A percentile compares a stretch with the other conserved stretches of the same genome.
These are phyloP conservation scores for Coelinius sp. DNA, from an alignment of 2,888 invertebrate species.

Conservation along the genomic window DNA sequence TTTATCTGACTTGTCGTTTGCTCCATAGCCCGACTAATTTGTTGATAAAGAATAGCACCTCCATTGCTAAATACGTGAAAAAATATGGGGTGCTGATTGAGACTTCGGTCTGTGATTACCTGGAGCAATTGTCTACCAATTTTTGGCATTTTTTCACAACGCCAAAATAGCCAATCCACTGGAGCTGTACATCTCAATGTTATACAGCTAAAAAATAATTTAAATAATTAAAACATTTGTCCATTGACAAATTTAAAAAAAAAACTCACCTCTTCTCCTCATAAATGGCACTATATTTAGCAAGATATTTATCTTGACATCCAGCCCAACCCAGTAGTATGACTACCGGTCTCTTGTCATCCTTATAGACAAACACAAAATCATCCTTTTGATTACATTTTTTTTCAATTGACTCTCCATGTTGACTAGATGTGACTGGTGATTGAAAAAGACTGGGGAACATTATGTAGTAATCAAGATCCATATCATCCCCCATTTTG, in stretches of 20 bases:
- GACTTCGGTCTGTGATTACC: constrained; percentile 77
- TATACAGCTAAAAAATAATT: constrained; percentile 74
- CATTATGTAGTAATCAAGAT: constrained; percentile 76
- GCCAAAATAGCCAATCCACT: constrained; percentile 78
- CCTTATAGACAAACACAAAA: constrained; percentile 75
- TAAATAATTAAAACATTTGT: too few species aligned
- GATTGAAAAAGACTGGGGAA: constrained; percentile 75
- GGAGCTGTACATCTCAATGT: constrained; percentile 82
- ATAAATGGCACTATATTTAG: constrained; percentile 85
- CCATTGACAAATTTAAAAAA: neutral
- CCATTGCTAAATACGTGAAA: constrained; percentile 85
- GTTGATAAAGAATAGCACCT: constrained; percentile 81
- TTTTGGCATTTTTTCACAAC: constrained; percentile 74
- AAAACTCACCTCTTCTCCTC: constrained; percentile 78
- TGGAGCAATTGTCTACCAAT: constrained; percentile 78
- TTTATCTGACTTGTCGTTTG: constrained; percentile 73
- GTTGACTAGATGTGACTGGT: constrained; percentile 33
- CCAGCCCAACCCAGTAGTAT: constrained; percentile 86
- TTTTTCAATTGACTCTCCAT: constrained; percentile 34
- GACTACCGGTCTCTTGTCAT: constrained; percentile 79
- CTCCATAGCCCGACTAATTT: constrained; percentile 76
- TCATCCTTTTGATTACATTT: constrained; percentile 67
- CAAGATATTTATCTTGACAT: constrained; percentile 81
- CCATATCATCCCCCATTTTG: neutral
- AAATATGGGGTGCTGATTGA: constrained; percentile 80